A percentile compares a stretch with the other conserved stretches of the same genome.
Evolutionary conservation across 2,888 invertebrate species (phyloP).

Genomic region (Chironomus riparius): DNA sequence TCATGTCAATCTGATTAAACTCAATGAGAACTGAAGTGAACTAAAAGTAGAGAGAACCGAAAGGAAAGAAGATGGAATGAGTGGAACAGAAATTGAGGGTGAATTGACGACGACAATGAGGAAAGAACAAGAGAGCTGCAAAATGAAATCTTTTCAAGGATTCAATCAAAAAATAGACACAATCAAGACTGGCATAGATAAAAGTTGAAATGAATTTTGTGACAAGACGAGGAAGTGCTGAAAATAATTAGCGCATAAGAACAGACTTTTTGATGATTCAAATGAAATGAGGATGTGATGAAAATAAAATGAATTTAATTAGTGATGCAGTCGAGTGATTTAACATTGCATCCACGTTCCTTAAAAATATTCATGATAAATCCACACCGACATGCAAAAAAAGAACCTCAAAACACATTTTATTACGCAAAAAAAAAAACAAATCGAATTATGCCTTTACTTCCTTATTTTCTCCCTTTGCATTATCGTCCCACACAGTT

Average conservation of each 20-base stretch:
- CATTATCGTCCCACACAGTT: no score
- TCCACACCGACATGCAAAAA: no score
- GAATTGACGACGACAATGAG: neutral
- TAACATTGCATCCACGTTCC: no score
- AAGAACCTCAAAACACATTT: no score
- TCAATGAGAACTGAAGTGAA: constrained; percentile 2
- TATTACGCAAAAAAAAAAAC: no score
- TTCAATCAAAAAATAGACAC: neutral
- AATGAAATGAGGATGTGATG: neutral
- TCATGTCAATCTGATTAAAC: constrained; percentile 26
- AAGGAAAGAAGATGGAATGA: neutral
- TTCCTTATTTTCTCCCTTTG: no score
- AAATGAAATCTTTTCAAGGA: neutral
- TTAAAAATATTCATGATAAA: no score
- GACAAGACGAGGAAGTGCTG: neutral
- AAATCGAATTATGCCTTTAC: no score
- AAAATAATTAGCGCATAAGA: neutral
- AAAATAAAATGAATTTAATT: constrained; percentile 17
- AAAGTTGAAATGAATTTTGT: neutral
- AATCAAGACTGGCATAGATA: neutral
- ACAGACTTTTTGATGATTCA: no score
- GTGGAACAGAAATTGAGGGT: neutral
- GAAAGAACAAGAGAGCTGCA: neutral
- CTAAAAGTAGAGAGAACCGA: neutral
- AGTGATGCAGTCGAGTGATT: no score